phyloP scores from a whole-genome alignment of 2,797 vertebrate genomes.

The Caiman crocodilus region DNA sequence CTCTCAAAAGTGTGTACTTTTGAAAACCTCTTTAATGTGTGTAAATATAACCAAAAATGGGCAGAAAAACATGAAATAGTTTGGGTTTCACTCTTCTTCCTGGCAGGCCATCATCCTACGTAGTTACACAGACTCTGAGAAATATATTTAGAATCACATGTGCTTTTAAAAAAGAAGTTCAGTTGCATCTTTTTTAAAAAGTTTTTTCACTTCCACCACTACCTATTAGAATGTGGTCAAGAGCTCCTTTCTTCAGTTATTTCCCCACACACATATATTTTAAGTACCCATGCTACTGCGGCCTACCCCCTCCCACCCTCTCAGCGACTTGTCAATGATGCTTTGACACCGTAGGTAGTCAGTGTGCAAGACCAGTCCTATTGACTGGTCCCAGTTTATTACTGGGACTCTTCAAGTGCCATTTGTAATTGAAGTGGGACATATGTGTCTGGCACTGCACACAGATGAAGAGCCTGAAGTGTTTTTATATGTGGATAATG shows the following conservation, averaged over 20 bases:
- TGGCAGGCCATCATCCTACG: neutral
- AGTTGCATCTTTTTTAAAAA: neutral
- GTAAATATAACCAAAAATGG: neutral
- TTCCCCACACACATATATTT: neutral
- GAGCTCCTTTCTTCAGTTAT: neutral
- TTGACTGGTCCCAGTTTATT: neutral
- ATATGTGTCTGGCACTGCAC: neutral
- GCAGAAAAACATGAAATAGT: neutral
- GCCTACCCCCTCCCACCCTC: neutral
- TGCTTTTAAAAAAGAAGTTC: neutral
- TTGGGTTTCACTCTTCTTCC: neutral
- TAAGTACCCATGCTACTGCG: conserved; percentile 22
- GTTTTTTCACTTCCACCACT: neutral
- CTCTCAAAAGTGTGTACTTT: conserved; percentile 19
- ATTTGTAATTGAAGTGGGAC: neutral
- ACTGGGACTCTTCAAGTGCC: neutral
- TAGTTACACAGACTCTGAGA: neutral
- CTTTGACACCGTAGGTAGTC: neutral
- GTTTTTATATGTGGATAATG: neutral
- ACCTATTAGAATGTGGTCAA: neutral
- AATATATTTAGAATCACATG: neutral
- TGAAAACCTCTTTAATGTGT: conserved; percentile 30
- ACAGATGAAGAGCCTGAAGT: neutral
- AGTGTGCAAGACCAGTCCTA: neutral
- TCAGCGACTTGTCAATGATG: neutral